Base-by-base conservation (phyloP, 2,888 invertebrate species). In the Amblyjoppa proteus region DNA sequence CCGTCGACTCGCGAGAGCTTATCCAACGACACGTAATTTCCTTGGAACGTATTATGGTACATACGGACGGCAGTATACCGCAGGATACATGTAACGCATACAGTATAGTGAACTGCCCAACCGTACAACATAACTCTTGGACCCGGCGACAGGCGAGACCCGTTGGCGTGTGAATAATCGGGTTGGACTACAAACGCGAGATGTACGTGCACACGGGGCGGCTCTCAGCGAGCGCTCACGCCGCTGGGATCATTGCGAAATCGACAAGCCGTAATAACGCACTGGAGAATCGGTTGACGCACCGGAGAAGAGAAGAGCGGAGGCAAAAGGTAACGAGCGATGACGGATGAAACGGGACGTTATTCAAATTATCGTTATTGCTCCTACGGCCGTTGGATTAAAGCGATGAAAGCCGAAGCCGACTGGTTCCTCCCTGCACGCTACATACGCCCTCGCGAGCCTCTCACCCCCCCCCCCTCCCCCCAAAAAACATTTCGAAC, bases 141-240 rank as follows among this genome's bases (percentile, higher is more conserved):
- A 77, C 74, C 70, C 79, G 88, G 83, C 88, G 88, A 88, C 88
- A 88, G 85, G 77, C 80, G 80, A 68, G 85, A 77, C 58, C 69
- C 82, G 86, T 85, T 87, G 88, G 88, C 84, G 81, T 87, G 87
- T 86, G 85, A 88, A 88, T 88, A 88, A 88, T 84, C 87, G 84
- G 79, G 83, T 81, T 81, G 84, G 85, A 87, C 86, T 87, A 84
- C 77, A 84, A 87, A 87, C 81, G 84, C 76, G 84, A 83, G 76
- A 83, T 84, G 87, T 86, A 86, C 80, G 83, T 75, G 75, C 80
- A 53, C 81, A 78, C 74, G 61, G 58, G 64, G 56, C 66, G 71
- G 69, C 68, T 49, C 70, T 74, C 74, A 70, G 49, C 76, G 70
- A 66, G 51, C 51, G 73, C 77, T 81, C 81, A 49, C 61, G 71